Evolutionary conservation across 2,113 vertebrate species (phyloP).

Genomic region (Daboia siamensis): DNA sequence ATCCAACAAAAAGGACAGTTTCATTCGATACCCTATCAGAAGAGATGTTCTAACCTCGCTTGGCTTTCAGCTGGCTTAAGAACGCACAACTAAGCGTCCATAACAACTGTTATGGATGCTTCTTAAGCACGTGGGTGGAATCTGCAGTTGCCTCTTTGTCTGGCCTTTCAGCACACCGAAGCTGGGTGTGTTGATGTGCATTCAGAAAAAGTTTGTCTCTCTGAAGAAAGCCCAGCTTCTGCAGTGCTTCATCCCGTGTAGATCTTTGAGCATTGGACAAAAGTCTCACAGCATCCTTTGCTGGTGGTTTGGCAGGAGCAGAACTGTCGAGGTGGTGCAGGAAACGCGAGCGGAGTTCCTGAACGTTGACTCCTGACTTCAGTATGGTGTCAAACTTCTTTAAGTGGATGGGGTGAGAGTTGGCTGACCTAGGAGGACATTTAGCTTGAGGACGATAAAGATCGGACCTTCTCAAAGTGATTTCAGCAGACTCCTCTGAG

Average conservation of each 20-base stretch:
- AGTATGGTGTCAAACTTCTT: slow-evolving; percentile 50
- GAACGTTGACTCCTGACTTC: slow-evolving; percentile 44
- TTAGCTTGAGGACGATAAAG: background rate
- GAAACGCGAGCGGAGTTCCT: slow-evolving; percentile 47
- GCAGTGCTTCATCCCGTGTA: slow-evolving; percentile 38
- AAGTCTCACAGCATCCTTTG: background rate
- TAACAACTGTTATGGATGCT: background rate
- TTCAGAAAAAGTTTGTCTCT: slow-evolving; percentile 3
- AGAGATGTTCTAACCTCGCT: background rate
- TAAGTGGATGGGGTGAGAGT: background rate
- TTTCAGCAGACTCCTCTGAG: slow-evolving; percentile 9
- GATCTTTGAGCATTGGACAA: background rate
- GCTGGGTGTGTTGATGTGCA: background rate
- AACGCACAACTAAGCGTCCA: background rate
- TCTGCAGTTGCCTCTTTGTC: background rate
- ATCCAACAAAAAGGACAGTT: background rate
- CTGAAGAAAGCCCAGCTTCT: slow-evolving; percentile 39
- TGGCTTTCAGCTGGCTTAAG: background rate
- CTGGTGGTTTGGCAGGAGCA: background rate
- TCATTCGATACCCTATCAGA: background rate
- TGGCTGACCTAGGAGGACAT: background rate
- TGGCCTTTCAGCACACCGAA: background rate
- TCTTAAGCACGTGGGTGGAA: background rate
- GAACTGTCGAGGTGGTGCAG: slow-evolving; percentile 16
- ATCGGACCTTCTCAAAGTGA: background rate